Conservation (phyloP, 2,888 invertebrate species). For the Achlya flavicornis region DNA sequence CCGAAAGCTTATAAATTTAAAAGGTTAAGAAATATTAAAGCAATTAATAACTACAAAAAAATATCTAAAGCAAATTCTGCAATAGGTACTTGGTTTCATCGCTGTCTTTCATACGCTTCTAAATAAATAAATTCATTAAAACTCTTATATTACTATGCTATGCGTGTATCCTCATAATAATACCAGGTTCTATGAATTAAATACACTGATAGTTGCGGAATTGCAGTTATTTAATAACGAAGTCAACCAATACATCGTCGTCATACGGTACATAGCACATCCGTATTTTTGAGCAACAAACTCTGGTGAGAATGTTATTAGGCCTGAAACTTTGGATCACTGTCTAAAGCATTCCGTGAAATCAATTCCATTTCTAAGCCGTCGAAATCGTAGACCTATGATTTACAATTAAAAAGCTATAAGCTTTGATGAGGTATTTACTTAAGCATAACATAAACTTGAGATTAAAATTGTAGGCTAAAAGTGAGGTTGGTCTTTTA, state of each 20-base stretch:
- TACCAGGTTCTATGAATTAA: background rate
- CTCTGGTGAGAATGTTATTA: background rate
- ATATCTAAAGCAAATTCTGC: background rate
- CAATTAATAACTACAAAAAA: background rate
- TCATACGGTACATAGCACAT: background rate
- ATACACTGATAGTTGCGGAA: background rate
- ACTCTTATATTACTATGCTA: background rate
- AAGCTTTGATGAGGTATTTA: too few species aligned
- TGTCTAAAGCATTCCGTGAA: background rate
- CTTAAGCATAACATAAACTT: background rate
- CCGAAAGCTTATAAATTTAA: background rate
- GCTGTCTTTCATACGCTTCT: background rate
- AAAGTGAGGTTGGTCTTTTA: too few species aligned
- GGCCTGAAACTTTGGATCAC: background rate
- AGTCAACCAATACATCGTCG: background rate
- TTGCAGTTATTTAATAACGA: background rate
- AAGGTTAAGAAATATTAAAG: background rate
- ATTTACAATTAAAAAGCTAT: background rate
- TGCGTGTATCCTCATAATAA: background rate
- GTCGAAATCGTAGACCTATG: background rate
- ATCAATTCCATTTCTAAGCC: constrained; percentile 3
- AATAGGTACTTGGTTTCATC: background rate
- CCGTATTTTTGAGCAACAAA: background rate
- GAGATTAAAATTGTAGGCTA: background rate
- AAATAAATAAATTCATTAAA: background rate